phyloP scores from a whole-genome alignment of 2,888 invertebrate species.

The Anoncus sp. region DNA sequence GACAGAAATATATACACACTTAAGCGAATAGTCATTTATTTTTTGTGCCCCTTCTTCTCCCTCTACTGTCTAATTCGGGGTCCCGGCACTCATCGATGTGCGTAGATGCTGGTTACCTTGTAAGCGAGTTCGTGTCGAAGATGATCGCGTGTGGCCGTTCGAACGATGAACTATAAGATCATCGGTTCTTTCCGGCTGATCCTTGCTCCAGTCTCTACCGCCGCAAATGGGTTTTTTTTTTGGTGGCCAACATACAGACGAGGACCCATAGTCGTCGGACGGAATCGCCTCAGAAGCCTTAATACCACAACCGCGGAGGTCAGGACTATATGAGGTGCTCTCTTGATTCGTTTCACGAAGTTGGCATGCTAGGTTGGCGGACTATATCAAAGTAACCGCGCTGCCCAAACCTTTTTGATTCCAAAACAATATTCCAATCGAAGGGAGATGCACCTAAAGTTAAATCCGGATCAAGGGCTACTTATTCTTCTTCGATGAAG shows the following conservation, averaged over 20 bases:
- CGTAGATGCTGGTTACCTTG: not conserved
- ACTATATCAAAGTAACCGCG: slow-evolving; percentile 71
- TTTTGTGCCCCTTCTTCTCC: slow-evolving; percentile 15
- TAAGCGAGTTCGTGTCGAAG: slow-evolving; percentile 1
- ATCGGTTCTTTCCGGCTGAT: slow-evolving; percentile 36
- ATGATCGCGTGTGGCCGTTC: slow-evolving; percentile 31
- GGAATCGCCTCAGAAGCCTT: not conserved
- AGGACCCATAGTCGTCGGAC: not conserved
- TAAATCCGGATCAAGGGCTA: not conserved
- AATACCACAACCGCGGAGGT: slow-evolving; percentile 62
- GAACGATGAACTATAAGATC: slow-evolving; percentile 27
- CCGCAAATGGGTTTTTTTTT: slow-evolving; percentile 43
- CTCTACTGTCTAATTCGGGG: not conserved
- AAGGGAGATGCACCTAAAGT: not conserved
- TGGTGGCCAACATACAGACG: slow-evolving; percentile 4
- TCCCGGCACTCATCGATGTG: slow-evolving; percentile 8
- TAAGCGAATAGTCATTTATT: slow-evolving; percentile 25
- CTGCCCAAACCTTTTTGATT: slow-evolving; percentile 15
- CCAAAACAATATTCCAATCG: not conserved
- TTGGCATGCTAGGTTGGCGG: slow-evolving; percentile 40
- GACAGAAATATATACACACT: not conserved
- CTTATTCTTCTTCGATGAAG: no score
- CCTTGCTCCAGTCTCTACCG: slow-evolving; percentile 18
- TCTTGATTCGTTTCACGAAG: slow-evolving; percentile 71
- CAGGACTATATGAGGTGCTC: slow-evolving; percentile 72